These are phyloP conservation scores for Acyrthosiphon pisum DNA, from an alignment of 1,140 invertebrate species.

Conservation along the genomic window DNA sequence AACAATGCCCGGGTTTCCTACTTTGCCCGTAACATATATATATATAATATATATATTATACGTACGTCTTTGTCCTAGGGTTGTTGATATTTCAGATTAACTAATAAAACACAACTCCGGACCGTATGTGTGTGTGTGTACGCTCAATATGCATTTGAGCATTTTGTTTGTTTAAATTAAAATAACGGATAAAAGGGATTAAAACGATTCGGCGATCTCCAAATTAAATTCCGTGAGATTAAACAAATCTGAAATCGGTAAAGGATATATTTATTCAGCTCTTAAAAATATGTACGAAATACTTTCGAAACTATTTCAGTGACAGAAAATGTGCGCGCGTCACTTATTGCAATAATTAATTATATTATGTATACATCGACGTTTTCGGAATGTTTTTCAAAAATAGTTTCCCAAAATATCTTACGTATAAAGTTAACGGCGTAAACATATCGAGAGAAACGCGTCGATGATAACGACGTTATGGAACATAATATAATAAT, in stretches of 20 bases:
- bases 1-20: too few relatives aligned
- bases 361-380: not conserved
- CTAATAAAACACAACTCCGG: not conserved
- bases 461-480: not conserved
- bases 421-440: not conserved
- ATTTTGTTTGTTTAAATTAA: constrained; percentile 19
- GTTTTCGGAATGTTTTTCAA: not conserved
- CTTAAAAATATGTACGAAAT: not conserved
- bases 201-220: not conserved
- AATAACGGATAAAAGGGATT: not conserved
- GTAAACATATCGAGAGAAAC: not conserved
- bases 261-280: not conserved
- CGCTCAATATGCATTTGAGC: not conserved
- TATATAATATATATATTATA: not conserved
- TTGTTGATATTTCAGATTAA: not conserved
- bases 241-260: constrained; percentile 13
- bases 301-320: not conserved
- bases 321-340: not conserved
- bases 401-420: not conserved
- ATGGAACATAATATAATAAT: not conserved
- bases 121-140: not conserved
- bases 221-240: not conserved
- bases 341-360: not conserved
- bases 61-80: not conserved
- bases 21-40: too few relatives aligned